Base-by-base conservation (phyloP, 1,140 invertebrate species). In the Brachionus calyciflorus region DNA sequence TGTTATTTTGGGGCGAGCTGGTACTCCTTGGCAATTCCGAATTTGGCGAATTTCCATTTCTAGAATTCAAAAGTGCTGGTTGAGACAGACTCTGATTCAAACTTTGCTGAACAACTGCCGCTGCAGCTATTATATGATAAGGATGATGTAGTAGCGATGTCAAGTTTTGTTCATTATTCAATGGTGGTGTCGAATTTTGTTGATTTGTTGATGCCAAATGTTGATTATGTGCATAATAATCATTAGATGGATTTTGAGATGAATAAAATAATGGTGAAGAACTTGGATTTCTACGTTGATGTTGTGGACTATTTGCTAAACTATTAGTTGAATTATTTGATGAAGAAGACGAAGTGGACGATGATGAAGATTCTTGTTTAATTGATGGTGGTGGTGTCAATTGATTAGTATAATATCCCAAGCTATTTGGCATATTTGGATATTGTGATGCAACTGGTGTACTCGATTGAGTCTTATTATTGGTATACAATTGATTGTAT, bases 361-460 rank as follows among this genome's bases (percentile, higher is more conserved):
- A 57, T 14, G 53, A 28, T 21, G 53, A 57, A 21, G 24, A 12
- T 14, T 49, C 51, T 49, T 49, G 69, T 41, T 55, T 73, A 12
- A 73, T 73, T 12, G 69, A 73, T 3, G 69, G 69, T 19, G 69
- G 69, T 46, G 69, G 69, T 7, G 69, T 73, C 46, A 73, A 30
- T 40, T 73, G 69, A 21, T 73, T 73, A 7, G 69, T 33, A 48
- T 73, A 73, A 33, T 73, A 73, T 21, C 65, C 65, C 21, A 69
- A 44, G 46, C 21, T 69, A 12, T 49, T 19, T 26, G 46, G 21
- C 17, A 51, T 65, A n/a, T 41, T 65, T 21, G 60, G 44, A 12
- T 65, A 65, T 33, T 60, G 55, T 0, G 55, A 37, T 17, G 30
- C 37, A 10, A 60, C 55, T 14, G 55, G 55, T 17, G 55, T 60